Conservation (phyloP, 2,797 vertebrate species). For the Dermochelys coriacea region DNA sequence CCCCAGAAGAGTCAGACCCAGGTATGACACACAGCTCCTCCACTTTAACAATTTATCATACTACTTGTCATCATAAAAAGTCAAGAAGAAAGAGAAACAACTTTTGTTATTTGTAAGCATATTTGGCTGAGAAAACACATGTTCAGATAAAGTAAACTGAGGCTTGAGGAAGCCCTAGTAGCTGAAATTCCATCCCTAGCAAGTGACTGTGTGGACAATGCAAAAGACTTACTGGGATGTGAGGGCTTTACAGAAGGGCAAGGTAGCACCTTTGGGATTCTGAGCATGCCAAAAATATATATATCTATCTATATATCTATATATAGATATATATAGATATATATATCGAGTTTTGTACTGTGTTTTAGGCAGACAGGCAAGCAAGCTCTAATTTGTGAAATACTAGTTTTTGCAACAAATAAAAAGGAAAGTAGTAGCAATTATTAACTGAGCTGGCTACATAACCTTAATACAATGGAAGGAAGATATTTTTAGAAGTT, state of each 20-base stretch:
- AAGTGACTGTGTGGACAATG: neutral
- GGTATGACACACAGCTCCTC: neutral
- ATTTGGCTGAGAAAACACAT: neutral
- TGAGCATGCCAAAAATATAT: neutral
- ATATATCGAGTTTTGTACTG: neutral
- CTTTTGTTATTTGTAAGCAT: neutral
- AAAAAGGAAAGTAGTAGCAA: constrained; percentile 2
- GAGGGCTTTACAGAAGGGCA: neutral
- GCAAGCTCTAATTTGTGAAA: constrained; percentile 24
- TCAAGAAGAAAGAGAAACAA: neutral
- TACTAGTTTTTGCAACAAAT: neutral
- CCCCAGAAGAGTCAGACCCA: neutral
- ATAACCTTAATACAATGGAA: neutral
- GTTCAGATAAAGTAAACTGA: neutral
- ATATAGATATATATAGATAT: too few relatives aligned
- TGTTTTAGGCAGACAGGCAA: neutral
- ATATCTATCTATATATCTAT: too few relatives aligned
- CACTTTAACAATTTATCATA: neutral
- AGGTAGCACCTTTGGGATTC: neutral
- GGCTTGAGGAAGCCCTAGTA: neutral
- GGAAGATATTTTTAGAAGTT: neutral
- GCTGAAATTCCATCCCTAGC: neutral
- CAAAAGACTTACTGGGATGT: neutral
- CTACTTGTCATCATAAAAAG: neutral
- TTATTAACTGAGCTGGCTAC: neutral